Evolutionary conservation across 2,113 vertebrate genomes (phyloP), one percentile per base, ranked within the genome.

Genomic region (Entelurus aequoreus): DNA sequence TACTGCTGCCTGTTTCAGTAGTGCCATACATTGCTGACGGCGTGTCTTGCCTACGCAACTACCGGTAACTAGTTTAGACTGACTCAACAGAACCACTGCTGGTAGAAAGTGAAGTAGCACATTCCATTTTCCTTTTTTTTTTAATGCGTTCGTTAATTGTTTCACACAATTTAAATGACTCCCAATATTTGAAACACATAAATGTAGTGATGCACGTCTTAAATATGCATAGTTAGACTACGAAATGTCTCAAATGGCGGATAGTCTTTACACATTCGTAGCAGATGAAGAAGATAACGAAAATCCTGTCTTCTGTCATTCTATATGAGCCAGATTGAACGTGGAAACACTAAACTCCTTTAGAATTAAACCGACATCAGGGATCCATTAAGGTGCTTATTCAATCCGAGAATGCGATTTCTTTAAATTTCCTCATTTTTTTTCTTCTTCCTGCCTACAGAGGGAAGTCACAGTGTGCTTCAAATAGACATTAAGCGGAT

Each of bases 401-500:
- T 85, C 76, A 64, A 80, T 77, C 76, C 59, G 65, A 77, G 72
- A 35, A 16, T 5, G 12, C 71, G 75, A 47, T 72, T 55, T 83
- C 60, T 64, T 38, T 69, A 58, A 54, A 48, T 72, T 67, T 75
- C 59, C 66, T 48, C 73, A 58, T 69, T 46, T 59, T 72, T 69
- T 62, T 52, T 55, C n/a, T 55, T 52, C 28, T 51, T 52, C 36
- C 36, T 40, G 16, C 19, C 40, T 77, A 62, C 51, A 54, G 69
- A 48, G 72, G 76, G 81, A 74, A 82, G 76, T 78, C 68, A 63
- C 71, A 40, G 48, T 19, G 38, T 51, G 69, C 66, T 84, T 83
- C 66, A 86, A 75, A 78, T 60, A 83, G 78, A 84, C 72, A 65
- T 83, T 79, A 77, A 74, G 77, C 63, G 74, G 75, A 82, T 80